phyloP scores from a whole-genome alignment of 2,113 vertebrate species.

The Salvelinus namaycush region DNA sequence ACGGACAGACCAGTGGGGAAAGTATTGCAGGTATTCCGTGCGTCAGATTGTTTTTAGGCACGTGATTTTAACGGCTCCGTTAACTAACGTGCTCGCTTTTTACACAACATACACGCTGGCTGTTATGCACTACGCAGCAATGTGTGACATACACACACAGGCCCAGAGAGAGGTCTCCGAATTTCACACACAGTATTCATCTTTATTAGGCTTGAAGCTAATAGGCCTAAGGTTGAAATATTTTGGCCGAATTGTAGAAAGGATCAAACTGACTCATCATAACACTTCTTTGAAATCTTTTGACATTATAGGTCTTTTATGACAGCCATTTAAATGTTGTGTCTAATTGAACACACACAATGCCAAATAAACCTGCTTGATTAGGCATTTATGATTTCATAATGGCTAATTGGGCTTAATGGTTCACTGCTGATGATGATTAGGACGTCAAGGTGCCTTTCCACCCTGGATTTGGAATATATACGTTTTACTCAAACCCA shows the following conservation, averaged over 20 bases:
- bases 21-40: slow-evolving; percentile 31
- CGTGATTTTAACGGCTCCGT: slow-evolving; percentile 59
- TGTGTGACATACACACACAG: background rate
- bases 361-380: no score
- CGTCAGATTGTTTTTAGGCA: slow-evolving; percentile 46
- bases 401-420: no score
- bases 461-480: no score
- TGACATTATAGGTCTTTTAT: background rate
- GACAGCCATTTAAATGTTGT: background rate
- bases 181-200: background rate
- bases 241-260: background rate
- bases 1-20: slow-evolving; percentile 23
- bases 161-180: background rate
- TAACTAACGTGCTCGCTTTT: slow-evolving; percentile 30
- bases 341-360: background rate
- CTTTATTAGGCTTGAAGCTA: no score
- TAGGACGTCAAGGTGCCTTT: no score
- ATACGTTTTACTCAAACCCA: no score
- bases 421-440: no score
- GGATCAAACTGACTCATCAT: no score
- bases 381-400: no score
- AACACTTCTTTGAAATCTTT: background rate
- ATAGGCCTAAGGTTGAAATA: no score
- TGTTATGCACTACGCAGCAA: background rate
- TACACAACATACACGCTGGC: slow-evolving; percentile 9